Evolutionary conservation across 2,113 vertebrate genomes (phyloP), one percentile per base, ranked within the genome.

Genomic region (Sapayoa aenigma): DNA sequence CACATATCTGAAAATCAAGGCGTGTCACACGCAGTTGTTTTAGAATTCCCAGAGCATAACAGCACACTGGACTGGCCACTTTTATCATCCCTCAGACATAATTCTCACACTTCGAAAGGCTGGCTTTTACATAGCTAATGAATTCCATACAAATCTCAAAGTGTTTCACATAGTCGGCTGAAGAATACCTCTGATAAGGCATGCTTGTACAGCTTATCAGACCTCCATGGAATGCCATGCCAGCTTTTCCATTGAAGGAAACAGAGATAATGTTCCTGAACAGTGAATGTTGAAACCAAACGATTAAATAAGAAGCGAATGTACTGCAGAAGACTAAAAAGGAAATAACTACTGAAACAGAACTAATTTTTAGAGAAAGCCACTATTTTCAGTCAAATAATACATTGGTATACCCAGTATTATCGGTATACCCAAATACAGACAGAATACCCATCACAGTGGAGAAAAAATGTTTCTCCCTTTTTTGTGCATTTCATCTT

Each of bases 121-220:
- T 85, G 88, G 25, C 21, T 94, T 90, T 90, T 84, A 58, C 55
- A 68, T 30, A 89, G 90, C 87, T 95, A 85, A 84, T 89, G 90
- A 93, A 96, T 92, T 94, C 89, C 90, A 82, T 72, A 37, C 63
- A 95, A 89, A 93, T 94, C 93, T 91, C 59, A n/a, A 82, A 87
- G 90, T 80, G 66, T 71, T 96, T 90, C 30, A 1, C 88, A 92
- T 17, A 92, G 73, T n/a, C 86, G 74, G 86, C 53, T 90, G 84
- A 93, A 92, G 93, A 87, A 89, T 92, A 94, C 55, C 59, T 91
- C 86, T 62, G 95, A 96, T 97, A 96, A 97, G 55, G 41, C 6
- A 0, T 79, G 83, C 88, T 77, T 72, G 33, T 65, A 58, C 56
- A 92, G 90, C 60, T 95, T 87, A 78, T 55, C 86, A 86, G 88